These are phyloP conservation scores for Rhagoletis zephyria DNA, from an alignment of 1,140 invertebrate genomes.

Conservation along the genomic window DNA sequence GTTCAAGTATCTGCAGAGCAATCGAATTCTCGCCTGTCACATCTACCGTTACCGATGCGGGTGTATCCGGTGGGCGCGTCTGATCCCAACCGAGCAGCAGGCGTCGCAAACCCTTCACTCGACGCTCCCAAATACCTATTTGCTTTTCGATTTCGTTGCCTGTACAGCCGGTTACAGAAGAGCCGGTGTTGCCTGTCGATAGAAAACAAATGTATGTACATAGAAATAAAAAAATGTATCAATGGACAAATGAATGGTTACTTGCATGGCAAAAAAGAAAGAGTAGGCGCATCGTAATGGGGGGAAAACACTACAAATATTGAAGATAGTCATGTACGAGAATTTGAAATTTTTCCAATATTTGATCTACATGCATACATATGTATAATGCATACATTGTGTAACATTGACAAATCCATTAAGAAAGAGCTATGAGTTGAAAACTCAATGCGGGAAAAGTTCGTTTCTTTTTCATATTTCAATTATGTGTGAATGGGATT, in stretches of 20 bases:
- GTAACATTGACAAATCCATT: no score
- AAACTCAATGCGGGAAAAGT: no score
- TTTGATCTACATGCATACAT: neutral
- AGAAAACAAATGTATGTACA: constrained; percentile 30
- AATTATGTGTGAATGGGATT: neutral
- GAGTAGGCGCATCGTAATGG: no score
- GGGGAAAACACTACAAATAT: no score
- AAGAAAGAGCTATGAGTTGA: no score
- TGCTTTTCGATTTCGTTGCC: constrained; percentile 87
- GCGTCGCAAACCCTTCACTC: constrained; percentile 83
- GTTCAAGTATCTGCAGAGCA: constrained; percentile 77
- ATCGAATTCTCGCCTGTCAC: constrained; percentile 87
- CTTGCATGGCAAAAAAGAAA: neutral
- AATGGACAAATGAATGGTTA: constrained; percentile 15
- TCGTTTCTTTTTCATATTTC: neutral
- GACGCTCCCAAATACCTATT: constrained; percentile 88
- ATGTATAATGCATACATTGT: no score
- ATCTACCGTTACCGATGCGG: constrained; percentile 84
- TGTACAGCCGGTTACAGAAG: constrained; percentile 78
- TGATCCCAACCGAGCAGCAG: constrained; percentile 78
- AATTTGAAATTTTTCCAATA: neutral
- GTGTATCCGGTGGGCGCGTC: constrained; percentile 84
- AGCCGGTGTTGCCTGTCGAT: constrained; percentile 69
- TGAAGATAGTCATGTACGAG: neutral
- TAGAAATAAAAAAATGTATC: constrained; percentile 11